Conservation (phyloP, 2,113 vertebrate genomes). For the Chloropsis hardwickii region DNA sequence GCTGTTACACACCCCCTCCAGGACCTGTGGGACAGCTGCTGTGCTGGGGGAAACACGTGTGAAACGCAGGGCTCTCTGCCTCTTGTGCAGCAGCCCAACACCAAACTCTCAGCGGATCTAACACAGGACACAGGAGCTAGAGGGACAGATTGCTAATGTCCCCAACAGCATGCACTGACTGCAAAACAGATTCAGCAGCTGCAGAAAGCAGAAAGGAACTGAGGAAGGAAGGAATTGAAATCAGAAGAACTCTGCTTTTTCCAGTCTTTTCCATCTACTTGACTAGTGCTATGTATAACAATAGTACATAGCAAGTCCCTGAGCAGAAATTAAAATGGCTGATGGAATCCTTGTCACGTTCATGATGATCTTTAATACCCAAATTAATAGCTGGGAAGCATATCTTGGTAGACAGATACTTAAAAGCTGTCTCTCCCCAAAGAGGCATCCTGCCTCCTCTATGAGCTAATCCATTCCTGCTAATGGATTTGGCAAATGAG, state of each 20-base stretch:
- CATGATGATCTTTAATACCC: not conserved
- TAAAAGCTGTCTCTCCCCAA: not conserved
- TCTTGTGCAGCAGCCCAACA: not conserved
- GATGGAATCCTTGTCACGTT: not conserved
- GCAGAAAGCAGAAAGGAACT: not conserved
- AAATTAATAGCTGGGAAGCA: not conserved
- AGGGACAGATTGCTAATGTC: not conserved
- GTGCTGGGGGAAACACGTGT: not conserved
- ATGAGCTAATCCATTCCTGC: not conserved
- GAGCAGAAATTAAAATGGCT: not conserved
- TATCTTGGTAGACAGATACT: not conserved
- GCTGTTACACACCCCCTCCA: not conserved
- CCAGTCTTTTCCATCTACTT: not conserved
- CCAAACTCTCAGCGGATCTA: not conserved
- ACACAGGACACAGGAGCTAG: not conserved
- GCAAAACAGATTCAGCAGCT: not conserved
- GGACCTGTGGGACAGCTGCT: accelerated
- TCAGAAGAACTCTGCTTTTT: not conserved
- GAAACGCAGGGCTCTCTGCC: not conserved
- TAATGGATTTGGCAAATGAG: not conserved
- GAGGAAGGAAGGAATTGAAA: not conserved
- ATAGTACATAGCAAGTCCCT: not conserved
- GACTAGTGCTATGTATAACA: not conserved
- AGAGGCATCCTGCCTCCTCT: not conserved
- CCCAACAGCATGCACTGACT: not conserved